A percentile compares a stretch with the other conserved stretches of the same genome.
These are phyloP conservation scores for Cancer borealis DNA, from an alignment of 2,888 invertebrate genomes.

Conservation along the genomic window DNA sequence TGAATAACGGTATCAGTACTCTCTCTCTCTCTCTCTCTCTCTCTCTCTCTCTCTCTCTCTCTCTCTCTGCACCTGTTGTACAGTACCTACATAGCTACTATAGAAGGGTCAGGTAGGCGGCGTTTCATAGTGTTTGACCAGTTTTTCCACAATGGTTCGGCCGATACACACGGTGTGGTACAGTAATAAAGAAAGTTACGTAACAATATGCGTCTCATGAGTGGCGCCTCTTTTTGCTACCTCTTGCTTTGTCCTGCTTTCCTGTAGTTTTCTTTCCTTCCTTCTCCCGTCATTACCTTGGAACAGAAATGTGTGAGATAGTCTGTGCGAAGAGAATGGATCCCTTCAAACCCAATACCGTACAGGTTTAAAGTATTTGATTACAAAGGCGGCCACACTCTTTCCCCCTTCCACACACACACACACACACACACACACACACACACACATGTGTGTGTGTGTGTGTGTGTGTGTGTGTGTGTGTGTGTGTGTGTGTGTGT, in stretches of 20 bases:
- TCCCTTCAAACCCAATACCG: neutral
- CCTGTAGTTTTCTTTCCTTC: neutral
- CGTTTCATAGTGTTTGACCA: neutral
- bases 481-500: neutral
- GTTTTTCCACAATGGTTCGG: conserved; percentile 1
- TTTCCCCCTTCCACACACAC: no score
- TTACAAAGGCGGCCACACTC: neutral
- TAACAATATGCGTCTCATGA: neutral
- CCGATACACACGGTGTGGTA: neutral
- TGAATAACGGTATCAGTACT: neutral
- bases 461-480: neutral
- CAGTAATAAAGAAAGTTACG: neutral
- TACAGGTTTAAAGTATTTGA: neutral
- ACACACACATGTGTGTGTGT: neutral
- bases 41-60: conserved; percentile 32
- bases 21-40: conserved; percentile 54
- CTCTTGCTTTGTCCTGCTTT: neutral
- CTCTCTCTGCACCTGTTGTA: neutral
- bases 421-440: neutral
- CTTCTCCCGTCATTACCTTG: neutral
- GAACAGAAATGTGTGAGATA: neutral
- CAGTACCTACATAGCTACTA: neutral
- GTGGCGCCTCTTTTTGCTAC: neutral
- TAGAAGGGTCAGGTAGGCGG: neutral
- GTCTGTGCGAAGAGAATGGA: neutral